Percentiles rank a stretch among this genome's conserved stretches.
Conservation (phyloP, 2,113 vertebrate species). For the Phalacrocorax aristotelis region DNA sequence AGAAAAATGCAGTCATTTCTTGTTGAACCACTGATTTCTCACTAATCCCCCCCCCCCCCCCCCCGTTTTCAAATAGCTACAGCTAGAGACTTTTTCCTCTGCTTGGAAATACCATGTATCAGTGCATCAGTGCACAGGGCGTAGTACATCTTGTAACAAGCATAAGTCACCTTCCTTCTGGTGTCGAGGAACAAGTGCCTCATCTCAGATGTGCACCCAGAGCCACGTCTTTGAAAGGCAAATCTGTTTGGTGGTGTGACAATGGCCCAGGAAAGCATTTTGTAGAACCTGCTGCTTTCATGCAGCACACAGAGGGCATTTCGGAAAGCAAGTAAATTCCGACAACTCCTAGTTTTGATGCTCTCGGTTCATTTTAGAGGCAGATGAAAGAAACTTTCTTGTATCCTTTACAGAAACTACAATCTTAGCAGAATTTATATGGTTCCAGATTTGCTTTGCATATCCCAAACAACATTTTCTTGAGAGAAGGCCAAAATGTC, state of each 20-base stretch:
- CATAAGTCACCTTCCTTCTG: neutral
- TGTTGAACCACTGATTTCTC: neutral
- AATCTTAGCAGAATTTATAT: neutral
- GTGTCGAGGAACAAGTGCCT: neutral
- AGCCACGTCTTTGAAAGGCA: neutral
- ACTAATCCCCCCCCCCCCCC: neutral
- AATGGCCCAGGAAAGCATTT: neutral
- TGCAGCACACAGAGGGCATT: neutral
- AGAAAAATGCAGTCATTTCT: neutral
- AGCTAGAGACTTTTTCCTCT: neutral
- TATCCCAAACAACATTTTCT: neutral
- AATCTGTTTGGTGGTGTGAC: neutral
- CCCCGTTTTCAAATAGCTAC: neutral
- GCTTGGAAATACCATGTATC: neutral
- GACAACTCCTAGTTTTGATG: neutral
- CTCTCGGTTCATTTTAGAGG: neutral
- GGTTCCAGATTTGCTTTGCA: slow-evolving; percentile 5
- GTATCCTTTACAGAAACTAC: neutral
- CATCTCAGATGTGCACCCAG: neutral
- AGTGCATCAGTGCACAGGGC: neutral
- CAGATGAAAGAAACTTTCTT: neutral
- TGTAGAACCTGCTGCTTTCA: neutral
- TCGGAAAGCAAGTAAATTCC: neutral
- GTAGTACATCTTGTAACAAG: neutral
- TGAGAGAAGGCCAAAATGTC: neutral